A percentile compares a stretch with the other conserved stretches of the same genome.
Conservation (phyloP, 2,888 invertebrate genomes). For the Morpho helenor region DNA sequence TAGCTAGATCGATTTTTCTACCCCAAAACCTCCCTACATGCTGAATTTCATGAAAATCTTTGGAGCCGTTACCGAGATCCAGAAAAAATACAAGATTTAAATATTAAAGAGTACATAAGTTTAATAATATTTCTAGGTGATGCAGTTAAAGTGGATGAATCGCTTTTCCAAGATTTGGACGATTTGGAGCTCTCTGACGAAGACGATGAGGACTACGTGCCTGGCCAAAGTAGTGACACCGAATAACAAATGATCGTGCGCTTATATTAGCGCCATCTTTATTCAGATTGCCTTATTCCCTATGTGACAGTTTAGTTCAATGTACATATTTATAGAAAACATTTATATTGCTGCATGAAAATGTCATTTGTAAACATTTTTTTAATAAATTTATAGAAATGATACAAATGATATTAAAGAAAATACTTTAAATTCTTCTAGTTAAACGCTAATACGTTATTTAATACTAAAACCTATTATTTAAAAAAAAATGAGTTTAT, state of each 20-base stretch:
- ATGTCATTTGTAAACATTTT: constrained; percentile 4
- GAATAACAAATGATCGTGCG: constrained; percentile 44
- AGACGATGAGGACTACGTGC: constrained; percentile 81
- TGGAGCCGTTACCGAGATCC: too few species aligned
- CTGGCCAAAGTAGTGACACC: constrained; percentile 71
- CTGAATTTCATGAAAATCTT: too few species aligned
- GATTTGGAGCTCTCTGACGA: constrained; percentile 87
- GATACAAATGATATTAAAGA: too few species aligned
- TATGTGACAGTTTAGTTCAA: constrained; percentile 1
- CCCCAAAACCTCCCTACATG: too few species aligned
- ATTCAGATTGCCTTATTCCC: constrained; percentile 2
- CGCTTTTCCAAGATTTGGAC: constrained; percentile 93
- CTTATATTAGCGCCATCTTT: constrained; percentile 1
- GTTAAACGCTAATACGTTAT: too few species aligned
- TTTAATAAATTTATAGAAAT: not conserved
- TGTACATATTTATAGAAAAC: not conserved
- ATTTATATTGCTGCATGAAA: not conserved
- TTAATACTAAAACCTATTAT: too few species aligned
- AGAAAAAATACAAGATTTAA: too few species aligned
- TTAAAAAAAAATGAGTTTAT: too few species aligned
- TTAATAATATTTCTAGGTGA: constrained; percentile 73
- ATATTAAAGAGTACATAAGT: too few species aligned
- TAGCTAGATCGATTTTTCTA: too few species aligned
- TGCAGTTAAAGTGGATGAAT: constrained; percentile 95
- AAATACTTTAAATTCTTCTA: too few species aligned